These are phyloP conservation scores for Eucidaris tribuloides DNA, from an alignment of 35 echinoderm and acorn worm species.

Conservation along the genomic window DNA sequence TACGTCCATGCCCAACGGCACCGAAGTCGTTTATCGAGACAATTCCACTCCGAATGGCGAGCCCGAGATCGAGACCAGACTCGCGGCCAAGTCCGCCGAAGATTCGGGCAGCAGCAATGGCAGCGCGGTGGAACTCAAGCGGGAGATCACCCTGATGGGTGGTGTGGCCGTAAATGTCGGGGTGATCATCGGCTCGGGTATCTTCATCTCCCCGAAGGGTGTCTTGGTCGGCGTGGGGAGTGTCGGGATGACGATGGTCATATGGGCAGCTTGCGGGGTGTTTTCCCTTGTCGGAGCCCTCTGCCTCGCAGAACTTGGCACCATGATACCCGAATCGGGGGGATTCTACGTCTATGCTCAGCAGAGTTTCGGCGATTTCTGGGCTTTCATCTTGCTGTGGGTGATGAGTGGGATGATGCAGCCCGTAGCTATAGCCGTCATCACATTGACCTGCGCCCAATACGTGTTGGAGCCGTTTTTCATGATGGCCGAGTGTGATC, in stretches of 20 bases:
- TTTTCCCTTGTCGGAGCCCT: constrained; percentile 36
- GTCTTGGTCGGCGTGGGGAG: constrained; percentile 24
- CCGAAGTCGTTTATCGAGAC: neutral
- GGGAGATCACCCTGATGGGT: constrained; percentile 39
- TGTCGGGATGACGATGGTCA: constrained; percentile 40
- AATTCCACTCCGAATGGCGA: neutral
- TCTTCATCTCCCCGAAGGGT: constrained; percentile 64
- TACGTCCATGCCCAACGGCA: neutral
- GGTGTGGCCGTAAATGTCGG: constrained; percentile 58
- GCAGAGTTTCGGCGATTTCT: constrained; percentile 4
- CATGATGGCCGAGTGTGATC: constrained; percentile 12
- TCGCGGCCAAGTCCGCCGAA: neutral
- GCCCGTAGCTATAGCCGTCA: constrained; percentile 7
- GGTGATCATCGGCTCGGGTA: constrained; percentile 52
- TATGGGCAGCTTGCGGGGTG: constrained; percentile 19
- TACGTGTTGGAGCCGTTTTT: constrained; percentile 19
- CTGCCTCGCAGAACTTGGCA: constrained; percentile 43
- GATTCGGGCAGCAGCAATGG: neutral
- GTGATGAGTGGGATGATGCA: constrained; percentile 21
- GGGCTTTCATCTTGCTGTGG: constrained; percentile 21
- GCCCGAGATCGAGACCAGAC: neutral
- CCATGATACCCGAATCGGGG: constrained; percentile 31
- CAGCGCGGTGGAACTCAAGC: constrained; percentile 31
- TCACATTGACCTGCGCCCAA: constrained; percentile 8
- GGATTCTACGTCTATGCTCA: constrained; percentile 35